Evolutionary conservation across 2,888 invertebrate genomes (phyloP).

Genomic region (Lepidocyrtinus sp.): DNA sequence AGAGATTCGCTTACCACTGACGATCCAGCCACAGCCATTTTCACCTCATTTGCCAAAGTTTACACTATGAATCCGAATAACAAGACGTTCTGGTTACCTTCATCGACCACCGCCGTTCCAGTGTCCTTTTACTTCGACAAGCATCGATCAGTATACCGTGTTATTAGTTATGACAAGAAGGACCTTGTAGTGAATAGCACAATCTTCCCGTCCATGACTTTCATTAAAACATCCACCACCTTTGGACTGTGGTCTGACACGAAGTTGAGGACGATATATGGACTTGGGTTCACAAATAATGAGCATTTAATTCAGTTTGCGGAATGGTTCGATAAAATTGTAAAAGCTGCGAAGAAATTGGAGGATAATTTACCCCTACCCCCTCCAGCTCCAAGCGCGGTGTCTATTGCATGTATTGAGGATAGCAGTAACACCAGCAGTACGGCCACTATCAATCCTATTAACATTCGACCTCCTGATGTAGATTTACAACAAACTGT

Average conservation of each 20-base stretch:
- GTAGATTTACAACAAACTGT: slow-evolving; percentile 26
- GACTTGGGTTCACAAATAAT: slow-evolving; percentile 43
- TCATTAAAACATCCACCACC: slow-evolving; percentile 47
- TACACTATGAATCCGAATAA: slow-evolving; percentile 54
- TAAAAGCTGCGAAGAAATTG: slow-evolving; percentile 47
- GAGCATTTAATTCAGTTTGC: slow-evolving; percentile 19
- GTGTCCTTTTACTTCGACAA: slow-evolving; percentile 59
- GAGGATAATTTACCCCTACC: slow-evolving; percentile 52
- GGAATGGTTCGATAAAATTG: slow-evolving; percentile 56
- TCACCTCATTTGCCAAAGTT: slow-evolving; percentile 51
- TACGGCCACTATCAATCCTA: too few species aligned
- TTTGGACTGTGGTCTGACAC: slow-evolving; percentile 58
- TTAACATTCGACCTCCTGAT: slow-evolving; percentile 30
- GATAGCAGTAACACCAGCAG: slow-evolving; percentile 16
- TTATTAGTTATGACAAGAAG: slow-evolving; percentile 54
- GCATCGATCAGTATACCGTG: slow-evolving; percentile 56
- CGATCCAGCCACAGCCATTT: slow-evolving; percentile 53
- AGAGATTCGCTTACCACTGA: slow-evolving; percentile 36
- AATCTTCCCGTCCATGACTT: slow-evolving; percentile 44
- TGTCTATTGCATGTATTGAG: slow-evolving; percentile 21
- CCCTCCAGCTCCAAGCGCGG: slow-evolving; percentile 44
- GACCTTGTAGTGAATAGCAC: slow-evolving; percentile 53
- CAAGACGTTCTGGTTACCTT: slow-evolving; percentile 53
- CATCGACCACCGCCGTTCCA: slow-evolving; percentile 41
- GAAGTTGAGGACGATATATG: slow-evolving; percentile 52